Conservation (phyloP, 2,888 invertebrate species). For the Stegana nigrithorax region DNA sequence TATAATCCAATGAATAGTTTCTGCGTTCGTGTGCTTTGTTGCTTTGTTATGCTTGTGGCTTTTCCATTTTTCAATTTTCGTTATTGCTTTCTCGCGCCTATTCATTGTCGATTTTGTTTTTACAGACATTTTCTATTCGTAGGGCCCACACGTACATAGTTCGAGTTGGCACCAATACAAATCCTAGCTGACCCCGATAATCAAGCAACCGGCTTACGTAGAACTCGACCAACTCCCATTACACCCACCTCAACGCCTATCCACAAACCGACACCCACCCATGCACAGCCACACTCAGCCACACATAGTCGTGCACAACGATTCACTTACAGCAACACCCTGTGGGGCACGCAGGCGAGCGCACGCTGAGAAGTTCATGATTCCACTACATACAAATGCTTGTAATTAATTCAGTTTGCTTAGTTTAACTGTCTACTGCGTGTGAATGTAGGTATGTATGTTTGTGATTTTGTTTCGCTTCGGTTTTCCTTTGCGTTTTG, state of each 20-base stretch:
- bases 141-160: too few relatives aligned
- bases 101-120: conserved; percentile 11
- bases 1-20: background rate
- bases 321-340: conserved; percentile 14
- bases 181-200: background rate
- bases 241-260: background rate
- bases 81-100: background rate
- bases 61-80: background rate
- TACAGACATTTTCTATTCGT: conserved; percentile 7
- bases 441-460: background rate
- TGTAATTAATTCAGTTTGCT: conserved; percentile 53
- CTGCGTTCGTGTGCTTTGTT: background rate
- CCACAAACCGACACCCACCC: conserved; percentile 9
- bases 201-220: background rate
- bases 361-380: background rate
- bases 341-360: background rate
- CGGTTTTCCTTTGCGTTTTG: conserved; percentile 3
- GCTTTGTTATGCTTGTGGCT: background rate
- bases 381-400: conserved; percentile 37
- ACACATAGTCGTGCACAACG: background rate
- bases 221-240: background rate
- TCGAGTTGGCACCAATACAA: background rate
- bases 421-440: conserved; percentile 19
- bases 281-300: conserved; percentile 6
- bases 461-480: conserved; percentile 1